phyloP scores from a whole-genome alignment of 1,140 invertebrate genomes.

The Danaus melanippus region DNA sequence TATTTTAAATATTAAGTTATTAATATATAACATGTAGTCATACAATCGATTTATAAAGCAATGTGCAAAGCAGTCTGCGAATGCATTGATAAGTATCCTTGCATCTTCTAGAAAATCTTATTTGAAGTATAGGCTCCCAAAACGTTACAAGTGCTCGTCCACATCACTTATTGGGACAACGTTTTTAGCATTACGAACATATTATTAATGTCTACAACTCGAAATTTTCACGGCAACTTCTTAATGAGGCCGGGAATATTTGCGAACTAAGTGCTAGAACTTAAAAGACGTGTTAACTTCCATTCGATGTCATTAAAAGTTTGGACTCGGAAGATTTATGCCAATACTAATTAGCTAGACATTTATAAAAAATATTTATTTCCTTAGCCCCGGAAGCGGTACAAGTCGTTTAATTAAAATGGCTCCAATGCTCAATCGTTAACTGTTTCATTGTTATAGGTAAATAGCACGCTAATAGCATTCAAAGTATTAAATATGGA shows the following conservation, averaged over 20 bases:
- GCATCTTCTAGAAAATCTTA: conserved; percentile 5
- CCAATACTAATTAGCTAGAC: conserved; percentile 60
- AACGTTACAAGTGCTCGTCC: conserved; percentile 17
- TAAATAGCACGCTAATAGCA: no score
- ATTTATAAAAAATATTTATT: conserved; percentile 33
- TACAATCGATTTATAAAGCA: no score
- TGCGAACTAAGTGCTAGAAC: conserved; percentile 42
- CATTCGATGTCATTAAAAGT: conserved; percentile 65
- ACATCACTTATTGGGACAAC: conserved; percentile 16
- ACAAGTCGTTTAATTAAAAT: no score
- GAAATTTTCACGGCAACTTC: conserved; percentile 48
- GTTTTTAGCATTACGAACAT: conserved; percentile 24
- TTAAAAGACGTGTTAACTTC: conserved; percentile 60
- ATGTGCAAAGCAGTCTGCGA: no score
- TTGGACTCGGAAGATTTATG: conserved; percentile 54
- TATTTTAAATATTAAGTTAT: no score
- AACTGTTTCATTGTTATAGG: no score
- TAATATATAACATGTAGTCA: no score
- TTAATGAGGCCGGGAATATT: conserved; percentile 62
- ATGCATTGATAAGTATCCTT: not conserved
- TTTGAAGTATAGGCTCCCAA: conserved; percentile 11
- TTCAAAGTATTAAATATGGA: conserved; percentile 3
- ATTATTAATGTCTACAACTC: conserved; percentile 50
- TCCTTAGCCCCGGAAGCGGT: no score
- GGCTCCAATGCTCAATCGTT: no score